These are phyloP conservation scores for Leptinotarsa juncta DNA, from an alignment of 2,888 invertebrate species.

Conservation along the genomic window DNA sequence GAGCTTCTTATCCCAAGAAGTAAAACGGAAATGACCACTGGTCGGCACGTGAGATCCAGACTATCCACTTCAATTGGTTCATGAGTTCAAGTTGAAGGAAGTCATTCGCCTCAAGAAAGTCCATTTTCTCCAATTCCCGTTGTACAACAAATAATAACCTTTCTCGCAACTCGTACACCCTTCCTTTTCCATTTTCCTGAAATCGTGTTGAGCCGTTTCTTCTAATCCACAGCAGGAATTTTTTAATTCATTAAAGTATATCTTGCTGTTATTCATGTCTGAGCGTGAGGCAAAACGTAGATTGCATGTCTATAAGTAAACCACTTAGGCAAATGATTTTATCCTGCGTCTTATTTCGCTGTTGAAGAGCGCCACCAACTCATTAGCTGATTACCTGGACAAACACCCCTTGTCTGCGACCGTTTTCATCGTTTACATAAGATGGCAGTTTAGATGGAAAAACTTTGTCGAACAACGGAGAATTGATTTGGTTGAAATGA, in stretches of 20 bases:
- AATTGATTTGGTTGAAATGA: too few relatives aligned
- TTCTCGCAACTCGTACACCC: neutral
- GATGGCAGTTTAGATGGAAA: constrained; percentile 1
- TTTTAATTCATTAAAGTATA: constrained; percentile 47
- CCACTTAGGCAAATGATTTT: constrained; percentile 61
- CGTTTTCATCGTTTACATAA: constrained; percentile 53
- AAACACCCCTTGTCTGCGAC: constrained; percentile 35
- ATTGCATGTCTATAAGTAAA: constrained; percentile 61
- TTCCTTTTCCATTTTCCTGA: neutral
- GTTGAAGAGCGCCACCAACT: constrained; percentile 39
- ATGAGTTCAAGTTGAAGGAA: too few relatives aligned
- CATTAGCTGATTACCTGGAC: constrained; percentile 47
- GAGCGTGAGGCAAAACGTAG: constrained; percentile 48
- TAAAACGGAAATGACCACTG: too few relatives aligned
- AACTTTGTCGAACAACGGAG: too few relatives aligned
- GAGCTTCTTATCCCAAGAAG: too few relatives aligned
- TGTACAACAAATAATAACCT: neutral
- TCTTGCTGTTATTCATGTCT: constrained; percentile 40
- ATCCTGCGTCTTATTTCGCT: constrained; percentile 57
- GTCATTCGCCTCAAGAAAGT: too few relatives aligned
- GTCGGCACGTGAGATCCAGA: too few relatives aligned
- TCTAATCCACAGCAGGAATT: constrained; percentile 19
- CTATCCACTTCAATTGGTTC: too few relatives aligned
- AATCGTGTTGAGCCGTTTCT: neutral
- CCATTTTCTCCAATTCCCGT: too few relatives aligned